Percentiles rank a stretch among this genome's conserved stretches.
These are phyloP conservation scores for Drosophila busckii DNA, from an alignment of 1,140 invertebrate species.

Conservation along the genomic window DNA sequence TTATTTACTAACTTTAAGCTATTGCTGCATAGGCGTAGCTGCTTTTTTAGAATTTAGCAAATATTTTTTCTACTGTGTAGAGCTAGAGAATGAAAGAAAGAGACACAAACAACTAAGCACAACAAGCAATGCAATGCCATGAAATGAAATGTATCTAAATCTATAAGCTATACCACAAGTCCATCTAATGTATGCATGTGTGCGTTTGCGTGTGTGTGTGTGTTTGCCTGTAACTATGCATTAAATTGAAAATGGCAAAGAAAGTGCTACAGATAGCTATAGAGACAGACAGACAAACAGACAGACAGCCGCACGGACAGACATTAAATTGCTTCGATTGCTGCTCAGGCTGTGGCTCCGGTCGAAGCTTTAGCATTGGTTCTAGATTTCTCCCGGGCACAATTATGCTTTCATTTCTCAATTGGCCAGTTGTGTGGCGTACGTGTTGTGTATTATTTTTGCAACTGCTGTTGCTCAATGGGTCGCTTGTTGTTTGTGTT, in stretches of 20 bases:
- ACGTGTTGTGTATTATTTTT: slow-evolving; percentile 6
- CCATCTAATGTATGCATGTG: slow-evolving; percentile 2
- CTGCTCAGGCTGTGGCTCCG: too few relatives aligned
- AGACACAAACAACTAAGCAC: too few relatives aligned
- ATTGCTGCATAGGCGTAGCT: too few relatives aligned
- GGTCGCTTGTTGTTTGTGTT: slow-evolving; percentile 48
- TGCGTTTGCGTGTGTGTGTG: slow-evolving; percentile 4
- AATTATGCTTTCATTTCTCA: slow-evolving; percentile 67
- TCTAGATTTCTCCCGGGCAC: slow-evolving; percentile 67
- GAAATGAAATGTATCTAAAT: slow-evolving; percentile 60
- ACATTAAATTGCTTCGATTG: slow-evolving; percentile 28
- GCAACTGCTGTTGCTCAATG: slow-evolving; percentile 58
- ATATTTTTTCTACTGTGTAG: too few relatives aligned
- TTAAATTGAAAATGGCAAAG: slow-evolving; percentile 67
- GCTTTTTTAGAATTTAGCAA: too few relatives aligned
- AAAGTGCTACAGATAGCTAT: slow-evolving; percentile 49
- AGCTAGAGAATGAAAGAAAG: too few relatives aligned
- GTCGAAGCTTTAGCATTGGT: too few relatives aligned
- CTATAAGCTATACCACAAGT: slow-evolving; percentile 18
- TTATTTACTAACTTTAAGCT: too few relatives aligned
- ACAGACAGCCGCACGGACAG: too few relatives aligned
- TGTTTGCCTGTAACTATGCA: slow-evolving; percentile 58
- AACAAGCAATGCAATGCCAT: slow-evolving; percentile 36
- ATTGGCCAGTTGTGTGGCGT: slow-evolving; percentile 29
- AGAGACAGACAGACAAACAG: too few relatives aligned